Conservation (phyloP, 2,113 vertebrate genomes). For the Ciconia boyciana region DNA sequence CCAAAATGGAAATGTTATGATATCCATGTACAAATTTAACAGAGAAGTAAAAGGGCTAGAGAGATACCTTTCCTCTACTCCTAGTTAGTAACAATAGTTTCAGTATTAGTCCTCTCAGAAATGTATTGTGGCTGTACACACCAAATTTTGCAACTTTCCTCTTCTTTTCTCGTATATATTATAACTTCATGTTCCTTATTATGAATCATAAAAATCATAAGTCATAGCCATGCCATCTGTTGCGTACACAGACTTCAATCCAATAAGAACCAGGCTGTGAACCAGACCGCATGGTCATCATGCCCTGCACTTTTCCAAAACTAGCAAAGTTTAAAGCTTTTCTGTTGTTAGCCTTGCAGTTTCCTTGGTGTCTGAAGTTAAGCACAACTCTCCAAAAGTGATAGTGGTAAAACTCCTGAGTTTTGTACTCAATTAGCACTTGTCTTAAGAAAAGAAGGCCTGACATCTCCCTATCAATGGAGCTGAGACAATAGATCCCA, state of each 20-base stretch:
- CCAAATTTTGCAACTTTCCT: not conserved
- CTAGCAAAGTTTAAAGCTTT: not conserved
- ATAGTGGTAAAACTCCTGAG: not conserved
- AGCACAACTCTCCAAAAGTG: not conserved
- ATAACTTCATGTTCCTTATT: not conserved
- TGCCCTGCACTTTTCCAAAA: not conserved
- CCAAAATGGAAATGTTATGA: not conserved
- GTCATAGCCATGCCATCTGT: not conserved
- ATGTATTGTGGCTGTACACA: not conserved
- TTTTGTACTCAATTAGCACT: not conserved
- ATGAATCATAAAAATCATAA: not conserved
- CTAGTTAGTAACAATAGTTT: not conserved
- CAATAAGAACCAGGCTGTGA: not conserved
- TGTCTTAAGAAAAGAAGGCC: not conserved
- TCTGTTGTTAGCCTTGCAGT: not conserved
- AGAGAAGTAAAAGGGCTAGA: not conserved
- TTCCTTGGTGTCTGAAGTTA: not conserved
- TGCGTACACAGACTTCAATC: not conserved
- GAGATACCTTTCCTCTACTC: not conserved
- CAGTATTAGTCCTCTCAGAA: not conserved
- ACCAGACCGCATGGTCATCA: rapidly evolving
- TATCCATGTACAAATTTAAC: not conserved
- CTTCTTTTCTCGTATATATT: not conserved
- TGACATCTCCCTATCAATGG: not conserved
- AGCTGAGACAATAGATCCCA: not conserved